Percentiles rank a stretch among this genome's conserved stretches.
Evolutionary conservation across 53 echinoderm and acorn worm genomes (phyloP).

Genomic region (Holothuria scabra): DNA sequence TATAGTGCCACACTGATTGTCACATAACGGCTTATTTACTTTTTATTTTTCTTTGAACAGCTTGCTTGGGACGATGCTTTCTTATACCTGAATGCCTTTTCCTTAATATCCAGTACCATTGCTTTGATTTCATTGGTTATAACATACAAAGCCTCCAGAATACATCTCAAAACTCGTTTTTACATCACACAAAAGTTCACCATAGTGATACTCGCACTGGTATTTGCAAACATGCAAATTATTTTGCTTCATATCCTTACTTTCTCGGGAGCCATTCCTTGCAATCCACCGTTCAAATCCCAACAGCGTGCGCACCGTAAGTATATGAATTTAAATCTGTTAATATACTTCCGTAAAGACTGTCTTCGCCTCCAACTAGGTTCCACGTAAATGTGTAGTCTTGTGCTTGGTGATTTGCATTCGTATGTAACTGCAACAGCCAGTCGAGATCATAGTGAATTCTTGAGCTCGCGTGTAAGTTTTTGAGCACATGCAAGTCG

Average conservation of each 20-base stretch:
- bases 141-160: conserved; percentile 70
- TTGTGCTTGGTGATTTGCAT: no score
- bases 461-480: no score
- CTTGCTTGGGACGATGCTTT: conserved; percentile 64
- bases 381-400: no score
- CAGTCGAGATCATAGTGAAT: no score
- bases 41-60: background rate
- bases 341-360: background rate
- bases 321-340: conserved; percentile 20
- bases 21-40: no score
- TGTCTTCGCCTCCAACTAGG: background rate
- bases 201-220: conserved; percentile 65
- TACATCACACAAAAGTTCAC: conserved; percentile 76
- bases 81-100: conserved; percentile 72
- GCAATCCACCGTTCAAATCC: conserved; percentile 67
- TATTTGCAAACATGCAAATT: conserved; percentile 82
- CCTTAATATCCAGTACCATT: conserved; percentile 66
- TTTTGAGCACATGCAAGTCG: no score
- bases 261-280: conserved; percentile 60
- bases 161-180: conserved; percentile 61
- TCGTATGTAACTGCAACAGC: no score
- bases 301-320: conserved; percentile 79
- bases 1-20: no score
- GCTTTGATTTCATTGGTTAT: conserved; percentile 65
- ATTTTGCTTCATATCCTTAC: conserved; percentile 68